Conservation (phyloP, 2,113 vertebrate species). For the Hypanus sabinus region DNA sequence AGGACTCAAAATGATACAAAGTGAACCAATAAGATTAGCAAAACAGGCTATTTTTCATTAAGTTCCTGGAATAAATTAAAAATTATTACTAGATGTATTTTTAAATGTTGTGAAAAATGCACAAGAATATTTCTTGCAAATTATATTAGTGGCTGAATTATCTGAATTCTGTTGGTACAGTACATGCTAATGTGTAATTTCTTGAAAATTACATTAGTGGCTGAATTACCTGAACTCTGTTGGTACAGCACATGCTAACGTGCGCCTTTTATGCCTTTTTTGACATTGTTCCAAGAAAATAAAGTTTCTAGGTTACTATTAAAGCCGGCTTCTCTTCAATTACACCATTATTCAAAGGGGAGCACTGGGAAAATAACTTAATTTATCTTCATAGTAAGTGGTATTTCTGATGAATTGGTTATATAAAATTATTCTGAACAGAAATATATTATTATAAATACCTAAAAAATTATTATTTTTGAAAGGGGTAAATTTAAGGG, state of each 20-base stretch:
- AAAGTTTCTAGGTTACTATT: neutral
- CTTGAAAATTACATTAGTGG: neutral
- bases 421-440: neutral
- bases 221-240: neutral
- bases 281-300: slow-evolving; percentile 1
- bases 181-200: neutral
- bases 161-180: neutral
- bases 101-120: neutral
- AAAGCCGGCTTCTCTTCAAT: neutral
- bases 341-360: neutral
- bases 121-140: neutral
- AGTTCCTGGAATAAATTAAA: neutral
- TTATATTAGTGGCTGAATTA: neutral
- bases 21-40: neutral
- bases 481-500: neutral
- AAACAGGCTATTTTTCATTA: neutral
- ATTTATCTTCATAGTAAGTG: slow-evolving; percentile 8
- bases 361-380: neutral
- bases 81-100: neutral
- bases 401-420: neutral
- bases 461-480: neutral
- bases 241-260: neutral
- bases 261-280: neutral
- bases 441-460: neutral
- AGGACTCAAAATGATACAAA: neutral